Base-by-base conservation (phyloP, 2,888 invertebrate species). In the Cataglyphis livida region DNA sequence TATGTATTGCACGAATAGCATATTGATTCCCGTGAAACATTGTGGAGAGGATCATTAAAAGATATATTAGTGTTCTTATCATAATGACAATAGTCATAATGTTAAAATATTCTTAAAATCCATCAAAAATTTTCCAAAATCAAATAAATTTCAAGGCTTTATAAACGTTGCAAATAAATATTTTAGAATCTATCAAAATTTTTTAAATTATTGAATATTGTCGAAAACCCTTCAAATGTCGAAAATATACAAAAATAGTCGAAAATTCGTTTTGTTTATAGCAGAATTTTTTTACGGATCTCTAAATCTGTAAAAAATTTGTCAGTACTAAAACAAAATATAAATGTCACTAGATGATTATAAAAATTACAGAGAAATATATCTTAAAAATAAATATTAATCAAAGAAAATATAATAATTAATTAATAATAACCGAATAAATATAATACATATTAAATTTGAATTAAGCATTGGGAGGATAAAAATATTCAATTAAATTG, bases 21-120 rank as follows among this genome's bases (percentile, higher is more conserved):
- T 81, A 64, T 65, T 25, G 71, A 10, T n/a, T 51, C 44, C 41
- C 38, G 12, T 66, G 65, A 32, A 75, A 57, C 38, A 18, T 75
- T 51, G 10, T n/a, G 38, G 21, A 54, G 10, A 59, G 10, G 12
- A 9, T 21, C 1, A 18, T 68, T 59, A 78, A 35, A 44, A 61
- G 51, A 0, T 15, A 48, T 32, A 41, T 21, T n/a, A n/a, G 21
- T 3, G 1, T 38, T 64, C n/a, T 51, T 75, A 48, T 51, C n/a
- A 10, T 18, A 10, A n/a, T 35, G n/a, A 74, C 15, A 44, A 44
- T 48, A 62, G 10, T 35, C 6, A 62, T 62, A 74, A 35, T 0
- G 7, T 35, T 3, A 35, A 21, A 32, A 48, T 21, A 48, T 21
- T 32, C n/a, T 32, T n/a, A 1, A 48, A 18, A 44, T 44, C 41